Evolutionary conservation across 2,113 vertebrate genomes (phyloP).

Genomic region (Tylochromis polylepis): DNA sequence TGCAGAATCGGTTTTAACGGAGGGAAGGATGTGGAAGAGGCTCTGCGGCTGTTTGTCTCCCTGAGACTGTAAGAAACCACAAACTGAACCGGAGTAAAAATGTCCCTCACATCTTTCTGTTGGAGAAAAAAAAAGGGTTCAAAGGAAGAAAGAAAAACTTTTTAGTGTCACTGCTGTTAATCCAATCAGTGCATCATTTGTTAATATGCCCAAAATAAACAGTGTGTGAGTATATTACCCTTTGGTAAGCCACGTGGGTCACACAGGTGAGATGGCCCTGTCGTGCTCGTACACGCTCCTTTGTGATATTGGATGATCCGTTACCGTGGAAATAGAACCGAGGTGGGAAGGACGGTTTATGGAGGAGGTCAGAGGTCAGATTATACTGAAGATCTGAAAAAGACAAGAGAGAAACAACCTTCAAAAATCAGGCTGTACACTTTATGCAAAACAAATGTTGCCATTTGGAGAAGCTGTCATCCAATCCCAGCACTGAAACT

Average conservation of each 20-base stretch:
- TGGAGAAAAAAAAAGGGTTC: slow-evolving; percentile 4
- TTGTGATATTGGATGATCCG: slow-evolving; percentile 79
- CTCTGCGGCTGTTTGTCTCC: slow-evolving; percentile 61
- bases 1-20: slow-evolving; percentile 87
- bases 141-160: neutral
- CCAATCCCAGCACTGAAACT: neutral
- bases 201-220: neutral
- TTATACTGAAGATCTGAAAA: slow-evolving; percentile 86
- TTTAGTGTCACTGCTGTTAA: neutral
- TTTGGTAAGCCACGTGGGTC: slow-evolving; percentile 81
- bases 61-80: slow-evolving; percentile 82
- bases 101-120: slow-evolving; percentile 90
- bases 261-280: slow-evolving; percentile 67
- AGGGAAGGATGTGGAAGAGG: slow-evolving; percentile 62
- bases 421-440: neutral
- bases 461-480: neutral
- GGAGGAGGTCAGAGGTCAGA: slow-evolving; percentile 83
- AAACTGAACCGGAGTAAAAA: slow-evolving; percentile 84
- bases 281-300: slow-evolving; percentile 67
- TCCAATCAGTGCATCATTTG: neutral
- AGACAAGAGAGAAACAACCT: neutral
- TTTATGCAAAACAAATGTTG: neutral
- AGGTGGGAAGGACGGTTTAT: slow-evolving; percentile 78
- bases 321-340: slow-evolving; percentile 90
- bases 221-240: slow-evolving; percentile 70